These are phyloP conservation scores for Rhynchonema sp. DNA, from an alignment of 2,888 invertebrate genomes.

Conservation along the genomic window DNA sequence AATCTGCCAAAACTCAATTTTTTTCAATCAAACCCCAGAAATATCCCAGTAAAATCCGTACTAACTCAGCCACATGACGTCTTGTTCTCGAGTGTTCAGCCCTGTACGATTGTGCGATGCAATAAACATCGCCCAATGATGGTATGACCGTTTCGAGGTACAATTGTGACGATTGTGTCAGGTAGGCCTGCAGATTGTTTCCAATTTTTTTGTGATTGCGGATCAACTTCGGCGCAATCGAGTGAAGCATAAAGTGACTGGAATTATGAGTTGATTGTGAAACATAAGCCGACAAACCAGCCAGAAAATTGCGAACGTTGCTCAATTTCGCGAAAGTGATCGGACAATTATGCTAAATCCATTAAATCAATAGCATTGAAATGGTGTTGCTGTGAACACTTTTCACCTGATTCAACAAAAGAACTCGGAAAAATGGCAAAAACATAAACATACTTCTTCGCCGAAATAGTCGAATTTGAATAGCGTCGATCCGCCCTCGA, in stretches of 20 bases:
- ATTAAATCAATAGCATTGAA: too few species aligned
- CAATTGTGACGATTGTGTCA: slow-evolving; percentile 93
- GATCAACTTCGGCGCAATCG: background rate
- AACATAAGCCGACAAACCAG: too few species aligned
- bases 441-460: slow-evolving; percentile 29
- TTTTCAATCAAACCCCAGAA: too few species aligned
- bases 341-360: too few species aligned
- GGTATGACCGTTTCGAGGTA: slow-evolving; percentile 89
- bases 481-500: slow-evolving; percentile 93
- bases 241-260: too few species aligned
- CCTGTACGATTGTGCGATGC: slow-evolving; percentile 89
- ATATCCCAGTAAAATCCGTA: too few species aligned
- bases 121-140: slow-evolving; percentile 84
- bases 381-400: too few species aligned
- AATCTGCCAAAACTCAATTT: too few species aligned
- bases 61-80: slow-evolving; percentile 83
- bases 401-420: background rate
- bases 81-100: slow-evolving; percentile 91
- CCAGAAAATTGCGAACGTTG: too few species aligned
- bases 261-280: too few species aligned
- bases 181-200: slow-evolving; percentile 51
- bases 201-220: background rate
- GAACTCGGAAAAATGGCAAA: background rate
- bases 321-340: too few species aligned
- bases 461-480: slow-evolving; percentile 53